Base-by-base conservation (phyloP, 2,113 vertebrate species). In the Neofelis nebulosa region DNA sequence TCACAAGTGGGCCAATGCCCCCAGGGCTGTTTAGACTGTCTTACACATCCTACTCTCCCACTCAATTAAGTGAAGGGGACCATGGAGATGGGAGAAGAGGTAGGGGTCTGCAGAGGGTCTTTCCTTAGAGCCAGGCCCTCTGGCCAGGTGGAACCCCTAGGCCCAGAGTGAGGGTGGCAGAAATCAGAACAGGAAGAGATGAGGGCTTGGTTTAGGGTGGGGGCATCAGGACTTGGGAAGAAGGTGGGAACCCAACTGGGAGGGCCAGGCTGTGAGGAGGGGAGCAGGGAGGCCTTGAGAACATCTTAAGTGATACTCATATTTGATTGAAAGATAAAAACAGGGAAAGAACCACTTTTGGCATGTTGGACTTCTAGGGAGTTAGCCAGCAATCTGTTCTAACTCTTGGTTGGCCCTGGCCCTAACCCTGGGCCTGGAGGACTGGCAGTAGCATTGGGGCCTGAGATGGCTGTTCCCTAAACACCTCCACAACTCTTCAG, bases 311-410 rank as follows among this genome's bases (percentile, higher is more conserved):
- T 76, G 63, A 83, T 79, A 55, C 84, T 97, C 29, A n/a, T 81
- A 88, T 76, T 94, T 93, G 80, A 84, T 65, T 73, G 74, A 92
- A 83, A 97, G 92, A 84, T 95, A 61, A 93, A 94, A 57, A 69
- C 33, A 91, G 55, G 74, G 79, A 45, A 55, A 74, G 89, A 97
- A 86, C 76, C 0, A 0, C 85, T 96, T 95, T 79, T n/a, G 76
- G 82, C 61, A 36, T 41, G 76, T 38, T 87, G 83, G 38, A n/a
- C 55, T 92, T 92, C 41, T 21, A 65, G 73, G 29, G 82, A 91
- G n/a, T 96, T 83, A 90, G 85, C 95, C 84, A 93, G 68, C 57
- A 92, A 7, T 61, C 50, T 86, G 73, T 38, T 89, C 11, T 38
- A 29, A 25, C 45, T 55, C 48, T 79, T 63, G 25, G 27, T 48